Evolutionary conservation across 1,140 invertebrate species (phyloP), one percentile per base, ranked within the genome.

Genomic region (Ceratoteleas bidentatus): DNA sequence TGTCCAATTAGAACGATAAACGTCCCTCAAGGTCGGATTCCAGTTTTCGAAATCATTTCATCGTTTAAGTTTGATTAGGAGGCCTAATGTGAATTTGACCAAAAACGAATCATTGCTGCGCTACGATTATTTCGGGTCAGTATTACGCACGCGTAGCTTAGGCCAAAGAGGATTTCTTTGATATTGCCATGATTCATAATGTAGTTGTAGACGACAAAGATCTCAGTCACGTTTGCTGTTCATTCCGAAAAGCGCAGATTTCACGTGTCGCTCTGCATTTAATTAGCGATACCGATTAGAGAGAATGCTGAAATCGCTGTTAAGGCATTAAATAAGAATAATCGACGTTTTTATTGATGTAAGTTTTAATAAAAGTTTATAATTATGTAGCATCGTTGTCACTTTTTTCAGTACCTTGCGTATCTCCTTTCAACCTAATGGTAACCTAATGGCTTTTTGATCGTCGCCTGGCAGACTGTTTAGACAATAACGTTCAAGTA

Each of bases 91-190:
- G 24, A 24, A 24, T 24, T 24, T 24, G 24, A 24, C 24, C 24
- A 24, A 24, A 24, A 24, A 1, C 24, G 24, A 49, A 49, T n/a
- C 34, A 52, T 50, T 64, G 43, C 24, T 61, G 49, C 6, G 13
- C 36, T 38, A 4, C 11, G 49, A 16, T 24, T 66, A 11, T 57
- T 69, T 57, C 10, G 33, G 54, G 65, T 69, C 65, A 69, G 65
- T 69, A 69, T 69, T 69, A 50, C 15, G 13, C 47, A 57, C 33
- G 54, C 56, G 47, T 70, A 15, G 66, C 56, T 60, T 70, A 52
- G 66, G 66, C 66, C 66, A 70, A 70, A 70, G 66, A 68, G 13
- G 54, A 58, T 54, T 43, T 65, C 38, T 68, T 50, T 43, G 14
- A 60, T 60, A 70, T 60, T 52, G 56, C 45, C 66, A 70, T 16